Conservation (phyloP, 2,113 vertebrate species). For the Odocoileus virginianus region DNA sequence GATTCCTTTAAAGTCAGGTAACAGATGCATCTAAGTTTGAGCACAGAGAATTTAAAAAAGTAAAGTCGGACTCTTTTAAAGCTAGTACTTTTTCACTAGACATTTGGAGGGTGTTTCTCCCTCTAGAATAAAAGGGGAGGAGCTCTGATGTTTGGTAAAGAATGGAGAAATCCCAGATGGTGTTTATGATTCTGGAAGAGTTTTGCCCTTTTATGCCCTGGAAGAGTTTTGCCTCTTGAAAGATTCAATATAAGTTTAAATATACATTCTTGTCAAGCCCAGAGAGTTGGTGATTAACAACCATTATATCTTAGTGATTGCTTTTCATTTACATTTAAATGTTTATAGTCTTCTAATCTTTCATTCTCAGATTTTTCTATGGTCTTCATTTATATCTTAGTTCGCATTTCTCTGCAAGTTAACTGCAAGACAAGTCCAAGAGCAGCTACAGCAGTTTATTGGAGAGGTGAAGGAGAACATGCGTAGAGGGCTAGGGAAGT, state of each 20-base stretch:
- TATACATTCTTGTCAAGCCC: not conserved
- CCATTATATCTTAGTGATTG: not conserved
- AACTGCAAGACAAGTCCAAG: not conserved
- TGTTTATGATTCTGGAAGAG: not conserved
- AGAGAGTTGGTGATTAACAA: not conserved
- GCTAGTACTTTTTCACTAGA: not conserved
- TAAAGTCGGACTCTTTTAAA: not conserved
- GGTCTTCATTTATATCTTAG: not conserved
- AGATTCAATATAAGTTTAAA: conserved; percentile 2
- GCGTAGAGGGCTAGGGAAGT: not conserved
- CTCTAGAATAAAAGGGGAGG: not conserved
- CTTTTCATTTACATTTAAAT: conserved; percentile 3
- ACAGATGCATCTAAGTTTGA: not conserved
- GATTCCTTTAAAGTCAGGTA: conserved; percentile 16
- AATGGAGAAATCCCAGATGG: not conserved
- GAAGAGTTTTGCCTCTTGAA: not conserved
- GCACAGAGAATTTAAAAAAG: not conserved
- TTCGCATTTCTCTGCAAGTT: not conserved
- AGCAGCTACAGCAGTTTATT: not conserved
- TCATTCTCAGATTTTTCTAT: not conserved
- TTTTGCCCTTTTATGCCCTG: not conserved
- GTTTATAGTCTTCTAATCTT: not conserved
- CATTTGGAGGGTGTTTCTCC: not conserved
- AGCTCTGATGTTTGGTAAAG: conserved; percentile 5
- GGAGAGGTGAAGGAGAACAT: not conserved